A percentile compares a stretch with the other conserved stretches of the same genome.
Evolutionary conservation across 2,888 invertebrate species (phyloP).

Genomic region (Yponomeuta malinellus): DNA sequence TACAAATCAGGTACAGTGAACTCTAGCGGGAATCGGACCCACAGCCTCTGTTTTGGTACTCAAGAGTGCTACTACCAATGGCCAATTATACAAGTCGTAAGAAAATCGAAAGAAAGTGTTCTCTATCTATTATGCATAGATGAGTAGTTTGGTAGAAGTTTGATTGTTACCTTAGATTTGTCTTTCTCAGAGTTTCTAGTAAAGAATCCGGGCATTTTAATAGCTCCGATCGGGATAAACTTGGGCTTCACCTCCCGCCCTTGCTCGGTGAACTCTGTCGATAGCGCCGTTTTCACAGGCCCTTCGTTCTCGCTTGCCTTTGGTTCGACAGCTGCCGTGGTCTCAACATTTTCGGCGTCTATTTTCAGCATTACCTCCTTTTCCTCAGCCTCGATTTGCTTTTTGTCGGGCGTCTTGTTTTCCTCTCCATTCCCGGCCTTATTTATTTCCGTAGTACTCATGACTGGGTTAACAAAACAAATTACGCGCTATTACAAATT

Average conservation of each 20-base stretch:
- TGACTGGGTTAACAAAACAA: conserved; percentile 21
- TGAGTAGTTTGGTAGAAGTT: no score
- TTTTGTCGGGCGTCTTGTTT: conserved; percentile 76
- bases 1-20: no score
- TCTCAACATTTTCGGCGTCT: conserved; percentile 70
- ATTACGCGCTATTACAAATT: conserved; percentile 6
- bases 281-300: conserved; percentile 68
- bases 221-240: conserved; percentile 91
- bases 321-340: conserved; percentile 51
- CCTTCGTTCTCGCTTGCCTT: conserved; percentile 64
- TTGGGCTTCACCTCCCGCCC: conserved; percentile 86
- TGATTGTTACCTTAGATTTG: conserved; percentile 76
- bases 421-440: conserved; percentile 57
- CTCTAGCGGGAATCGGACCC: no score
- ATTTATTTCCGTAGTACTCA: conserved; percentile 58
- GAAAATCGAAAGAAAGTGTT: no score
- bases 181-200: conserved; percentile 85
- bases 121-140: no score
- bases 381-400: conserved; percentile 80
- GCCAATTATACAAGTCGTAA: no score
- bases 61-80: not conserved
- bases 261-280: conserved; percentile 76
- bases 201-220: conserved; percentile 91
- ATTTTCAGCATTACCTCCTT: conserved; percentile 77
- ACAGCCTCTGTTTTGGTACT: not conserved